Base-by-base conservation (phyloP, 2,797 vertebrate species). In the Cuniculus paca region DNA sequence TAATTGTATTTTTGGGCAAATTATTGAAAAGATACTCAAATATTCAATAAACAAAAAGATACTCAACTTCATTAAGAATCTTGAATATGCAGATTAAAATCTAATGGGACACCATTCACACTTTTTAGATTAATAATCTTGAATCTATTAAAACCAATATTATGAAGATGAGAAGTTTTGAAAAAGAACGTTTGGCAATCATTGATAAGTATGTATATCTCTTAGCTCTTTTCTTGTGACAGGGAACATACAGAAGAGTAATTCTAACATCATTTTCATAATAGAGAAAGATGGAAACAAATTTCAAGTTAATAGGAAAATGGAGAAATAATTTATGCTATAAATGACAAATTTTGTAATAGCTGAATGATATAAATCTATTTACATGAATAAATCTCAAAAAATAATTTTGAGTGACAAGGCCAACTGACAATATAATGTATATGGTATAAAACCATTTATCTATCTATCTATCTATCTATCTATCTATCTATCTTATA, bases 281-380 rank as follows among this genome's bases (percentile, higher is more conserved):
- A 91, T 65, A 68, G 80, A 94, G 88, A 84, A 86, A 95, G 88
- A 91, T 80, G 79, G 63, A 91, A 89, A 89, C 50, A 88, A 91
- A 78, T 94, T 82, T 85, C 72, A 65, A 83, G 61, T 91, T 91
- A 75, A 91, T 80, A 75, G 91, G 65, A 91, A 95, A 93, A 88
- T 94, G n/a, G 72, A 91, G 72, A 91, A 75, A 91, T 94, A 88
- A 85, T 94, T 91, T 91, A 61, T 89, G 34, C 75, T 94, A 91
- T 39, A 65, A 75, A 65, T 52, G 20, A 13, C 19, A 85, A 52
- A 68, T 61, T 85, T 60, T 42, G 31, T 74, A 50, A 65, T n/a
- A 74, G 79, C 58, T 81, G 75, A 65, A 52, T 60, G 42, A 75
- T 60, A 68, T 68, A 84, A 68, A 74, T 87, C 34, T 86, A 74